Base-by-base conservation (phyloP, 2,888 invertebrate species). In the Diaperis boleti region DNA sequence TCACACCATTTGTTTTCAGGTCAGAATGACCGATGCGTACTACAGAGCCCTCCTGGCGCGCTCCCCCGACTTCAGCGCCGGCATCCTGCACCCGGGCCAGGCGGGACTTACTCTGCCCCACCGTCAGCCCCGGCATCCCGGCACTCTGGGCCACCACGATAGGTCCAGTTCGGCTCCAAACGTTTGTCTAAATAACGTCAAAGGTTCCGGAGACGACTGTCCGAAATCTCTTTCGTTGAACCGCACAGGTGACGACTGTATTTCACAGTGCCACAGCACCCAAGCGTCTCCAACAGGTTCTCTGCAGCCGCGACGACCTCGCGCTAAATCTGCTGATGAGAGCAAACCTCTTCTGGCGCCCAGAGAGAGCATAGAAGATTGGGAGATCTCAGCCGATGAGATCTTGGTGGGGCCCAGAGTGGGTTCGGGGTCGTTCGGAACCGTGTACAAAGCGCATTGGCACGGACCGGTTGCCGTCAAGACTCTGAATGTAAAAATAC, bases 401-500 rank as follows among this genome's bases (percentile, higher is more conserved):
- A 96, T 98, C 70, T 85, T 94, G 68, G 91, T 96, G 70, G 96
- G 95, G 0, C 89, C 90, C 89, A 8, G 97, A 70, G 98, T 99
- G 75, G 99, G 99, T 0, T 96, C 97, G 0, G 99, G 98, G 10
- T 76, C 76, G 1, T 99, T 98, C 83, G 99, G 99, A 72, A 99
- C 98, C 0, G 99, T 99, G 2, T 98, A 94, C 83, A 94, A 96
- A 79, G 98, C 97, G 8, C 94, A 96, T 81, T 98, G 97, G 96
- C 97, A 98, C 82, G 98, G 96, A 0, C 93, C 95, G 0, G 98
- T 99, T 1, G 99, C 99, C 0, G 94, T 99, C 1, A 99, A 99
- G 82, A 96, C 95, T 26, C 87, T 99, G 65, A 99, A 99, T 79
- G 98, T 99, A 0, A 95, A 95, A 81, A 96, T 97, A 63, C 99